Conservation (phyloP, 2,797 vertebrate species). For the Taenioides sp. region DNA sequence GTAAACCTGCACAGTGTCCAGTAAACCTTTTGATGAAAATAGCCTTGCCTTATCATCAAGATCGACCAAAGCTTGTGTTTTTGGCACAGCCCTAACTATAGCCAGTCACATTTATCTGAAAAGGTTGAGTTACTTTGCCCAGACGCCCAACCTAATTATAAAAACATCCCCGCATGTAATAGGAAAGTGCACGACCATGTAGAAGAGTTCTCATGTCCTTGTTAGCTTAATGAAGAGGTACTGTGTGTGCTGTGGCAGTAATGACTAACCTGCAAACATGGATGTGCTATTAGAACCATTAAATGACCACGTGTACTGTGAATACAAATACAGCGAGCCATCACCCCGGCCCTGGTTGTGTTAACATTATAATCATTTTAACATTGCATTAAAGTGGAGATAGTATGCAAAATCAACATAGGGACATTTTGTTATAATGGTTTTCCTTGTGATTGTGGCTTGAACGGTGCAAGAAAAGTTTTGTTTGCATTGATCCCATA, state of each 20-base stretch:
- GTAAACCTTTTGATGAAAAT: no score
- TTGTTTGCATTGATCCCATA: no score
- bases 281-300: slow-evolving; percentile 47
- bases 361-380: slow-evolving; percentile 30
- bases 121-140: not conserved
- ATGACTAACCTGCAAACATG: slow-evolving; percentile 59
- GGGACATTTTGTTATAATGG: not conserved
- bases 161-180: slow-evolving; percentile 20
- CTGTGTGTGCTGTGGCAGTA: slow-evolving; percentile 46
- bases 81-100: no score
- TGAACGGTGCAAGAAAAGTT: no score
- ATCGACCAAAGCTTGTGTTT: no score
- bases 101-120: not conserved
- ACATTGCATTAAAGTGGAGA: slow-evolving; percentile 29
- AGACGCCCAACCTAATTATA: slow-evolving; percentile 14
- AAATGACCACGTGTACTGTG: slow-evolving; percentile 46
- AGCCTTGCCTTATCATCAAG: no score
- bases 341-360: slow-evolving; percentile 26
- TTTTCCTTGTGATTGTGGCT: not conserved
- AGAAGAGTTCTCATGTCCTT: slow-evolving; percentile 42
- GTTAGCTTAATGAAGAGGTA: slow-evolving; percentile 59
- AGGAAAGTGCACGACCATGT: slow-evolving; percentile 20
- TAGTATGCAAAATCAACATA: not conserved
- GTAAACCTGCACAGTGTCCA: no score
- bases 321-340: slow-evolving; percentile 43